These are phyloP conservation scores for Mormyrus iriodes DNA, from an alignment of 2,113 vertebrate genomes.

Conservation along the genomic window DNA sequence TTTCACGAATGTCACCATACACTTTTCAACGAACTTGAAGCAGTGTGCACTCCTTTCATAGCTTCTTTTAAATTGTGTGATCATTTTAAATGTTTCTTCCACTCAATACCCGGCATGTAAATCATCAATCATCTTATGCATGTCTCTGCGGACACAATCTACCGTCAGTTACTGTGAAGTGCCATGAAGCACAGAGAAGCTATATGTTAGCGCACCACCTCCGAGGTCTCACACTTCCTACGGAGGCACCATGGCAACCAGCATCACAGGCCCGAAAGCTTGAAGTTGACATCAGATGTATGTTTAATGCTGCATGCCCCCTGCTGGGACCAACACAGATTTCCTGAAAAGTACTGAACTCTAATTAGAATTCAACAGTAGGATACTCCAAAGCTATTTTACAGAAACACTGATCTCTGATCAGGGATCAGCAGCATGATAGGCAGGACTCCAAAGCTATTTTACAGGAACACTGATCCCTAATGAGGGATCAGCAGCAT, in stretches of 20 bases:
- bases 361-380: not conserved
- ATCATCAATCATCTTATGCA: not conserved
- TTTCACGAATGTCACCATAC: not conserved
- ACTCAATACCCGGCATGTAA: not conserved
- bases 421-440: not conserved
- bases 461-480: not conserved
- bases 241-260: constrained; percentile 21
- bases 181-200: not conserved
- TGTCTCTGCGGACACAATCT: not conserved
- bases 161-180: not conserved
- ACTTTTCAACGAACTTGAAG: not conserved
- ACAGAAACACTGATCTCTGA: not conserved
- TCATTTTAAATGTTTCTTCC: not conserved
- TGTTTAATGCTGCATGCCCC: not conserved
- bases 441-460: not conserved
- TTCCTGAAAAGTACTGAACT: not conserved
- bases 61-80: not conserved
- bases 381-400: not conserved
- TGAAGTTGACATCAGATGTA: constrained; percentile 17
- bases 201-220: not conserved
- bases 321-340: not conserved
- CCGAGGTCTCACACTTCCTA: not conserved
- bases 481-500: not conserved
- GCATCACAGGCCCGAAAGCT: constrained; percentile 13
- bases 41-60: not conserved